Evolutionary conservation across 2,888 invertebrate species (phyloP).

Genomic region (Ornithoptera priamus): DNA sequence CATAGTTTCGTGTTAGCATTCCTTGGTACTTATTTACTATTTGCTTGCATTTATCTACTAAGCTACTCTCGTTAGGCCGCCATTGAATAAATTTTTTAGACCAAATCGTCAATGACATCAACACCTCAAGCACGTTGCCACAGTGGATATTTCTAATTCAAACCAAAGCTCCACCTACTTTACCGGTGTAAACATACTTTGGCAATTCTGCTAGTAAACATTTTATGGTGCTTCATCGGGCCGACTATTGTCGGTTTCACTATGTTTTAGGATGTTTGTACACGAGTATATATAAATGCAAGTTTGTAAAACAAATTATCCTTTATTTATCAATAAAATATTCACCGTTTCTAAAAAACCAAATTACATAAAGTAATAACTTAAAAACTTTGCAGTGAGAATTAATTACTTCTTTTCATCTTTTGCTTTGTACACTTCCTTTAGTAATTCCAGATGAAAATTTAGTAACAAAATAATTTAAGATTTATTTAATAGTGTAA

Average conservation of each 20-base stretch:
- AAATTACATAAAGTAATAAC: background rate
- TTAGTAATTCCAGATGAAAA: background rate
- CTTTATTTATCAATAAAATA: background rate
- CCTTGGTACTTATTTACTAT: too few relatives aligned
- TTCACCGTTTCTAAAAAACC: background rate
- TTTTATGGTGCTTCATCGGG: constrained; percentile 55
- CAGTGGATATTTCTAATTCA: constrained; percentile 8
- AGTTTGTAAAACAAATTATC: background rate
- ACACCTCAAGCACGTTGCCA: background rate
- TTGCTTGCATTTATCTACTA: too few relatives aligned
- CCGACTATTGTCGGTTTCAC: constrained; percentile 50
- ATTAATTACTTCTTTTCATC: too few relatives aligned
- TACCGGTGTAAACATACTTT: constrained; percentile 41
- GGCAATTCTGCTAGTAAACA: constrained; percentile 57
- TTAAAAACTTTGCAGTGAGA: background rate
- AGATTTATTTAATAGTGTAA: background rate
- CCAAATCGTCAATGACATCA: background rate
- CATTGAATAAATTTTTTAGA: background rate
- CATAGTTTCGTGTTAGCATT: too few relatives aligned
- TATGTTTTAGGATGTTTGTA: constrained; percentile 44
- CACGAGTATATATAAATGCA: constrained; percentile 35
- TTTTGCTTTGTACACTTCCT: background rate
- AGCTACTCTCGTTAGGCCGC: too few relatives aligned
- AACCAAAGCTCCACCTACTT: constrained; percentile 25
- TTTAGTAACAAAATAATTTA: background rate